Conservation (phyloP, 2,888 invertebrate genomes). For the Sminthurinus aureus region DNA sequence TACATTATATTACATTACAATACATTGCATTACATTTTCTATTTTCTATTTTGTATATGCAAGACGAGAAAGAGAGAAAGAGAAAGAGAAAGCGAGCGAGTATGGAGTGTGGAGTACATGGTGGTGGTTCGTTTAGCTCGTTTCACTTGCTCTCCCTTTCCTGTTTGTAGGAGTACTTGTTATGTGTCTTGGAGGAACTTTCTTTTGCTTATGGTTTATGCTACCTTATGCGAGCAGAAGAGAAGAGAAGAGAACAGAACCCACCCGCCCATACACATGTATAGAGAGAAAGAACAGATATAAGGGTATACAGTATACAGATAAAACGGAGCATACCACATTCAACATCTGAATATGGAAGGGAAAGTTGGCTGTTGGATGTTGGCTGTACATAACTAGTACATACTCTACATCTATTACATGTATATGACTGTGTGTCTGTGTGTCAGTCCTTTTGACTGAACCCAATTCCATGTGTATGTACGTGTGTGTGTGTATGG, state of each 20-base stretch:
- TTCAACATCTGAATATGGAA: no score
- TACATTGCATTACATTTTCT: no score
- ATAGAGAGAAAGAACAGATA: no score
- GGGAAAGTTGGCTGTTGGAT: no score
- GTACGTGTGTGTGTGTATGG: constrained; percentile 43
- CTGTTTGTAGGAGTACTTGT: background rate
- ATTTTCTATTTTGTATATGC: no score
- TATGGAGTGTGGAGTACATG: constrained; percentile 2
- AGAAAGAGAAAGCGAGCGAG: background rate
- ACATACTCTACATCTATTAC: no score
- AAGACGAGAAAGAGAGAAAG: background rate
- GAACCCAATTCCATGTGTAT: constrained; percentile 27
- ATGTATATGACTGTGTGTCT: background rate
- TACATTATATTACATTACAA: no score
- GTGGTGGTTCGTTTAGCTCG: background rate
- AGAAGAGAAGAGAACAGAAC: no score
- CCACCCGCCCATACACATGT: no score
- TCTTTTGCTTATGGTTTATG: background rate
- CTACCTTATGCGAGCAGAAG: background rate
- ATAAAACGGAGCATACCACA: no score
- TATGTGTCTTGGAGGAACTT: constrained; percentile 1
- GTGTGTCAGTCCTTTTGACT: background rate
- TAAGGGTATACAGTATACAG: no score
- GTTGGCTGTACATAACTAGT: background rate
- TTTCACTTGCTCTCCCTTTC: constrained; percentile 2